Evolutionary conservation across 2,113 vertebrate species (phyloP), one percentile per base, ranked within the genome.

Genomic region (Beaufortia kweichowensis): DNA sequence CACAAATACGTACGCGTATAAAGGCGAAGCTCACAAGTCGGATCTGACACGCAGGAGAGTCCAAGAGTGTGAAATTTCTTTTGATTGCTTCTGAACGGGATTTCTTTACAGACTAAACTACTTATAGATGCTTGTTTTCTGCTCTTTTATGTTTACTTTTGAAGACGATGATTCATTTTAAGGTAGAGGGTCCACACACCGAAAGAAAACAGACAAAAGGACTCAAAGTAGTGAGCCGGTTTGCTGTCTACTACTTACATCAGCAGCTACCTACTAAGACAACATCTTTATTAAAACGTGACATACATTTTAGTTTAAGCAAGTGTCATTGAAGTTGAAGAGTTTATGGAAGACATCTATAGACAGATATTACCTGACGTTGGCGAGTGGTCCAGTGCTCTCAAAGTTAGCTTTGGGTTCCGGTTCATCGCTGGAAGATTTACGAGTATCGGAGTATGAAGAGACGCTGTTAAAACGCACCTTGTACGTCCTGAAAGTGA

Each of bases 391-490:
- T 9, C 97, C 97, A 0, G 97, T 92, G 81, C 97, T 98, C 85
- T 97, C 97, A 12, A 98, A 99, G 89, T 97, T 94, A 84, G 94
- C 92, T 89, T 88, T 93, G 79, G 90, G 81, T 69, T 96, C 95
- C 0, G 94, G 93, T 57, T 97, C 97, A 0, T 98, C 94, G 0
- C 94, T 94, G 0, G 95, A 96, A 59, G 95, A 96, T 78, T 98
- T 98, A 57, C 87, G 94, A 0, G 93, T 94, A 41, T 99, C 97
- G 0, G 95, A 95, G 83, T 94, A 95, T 0, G 97, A 99, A 60
- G 97, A 99, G 82, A 99, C 97, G 0, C 97, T 99, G 84, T 99
- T 99, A 91, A 99, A 99, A 1, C 97, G 95, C 1, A 98, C 94
- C 85, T 99, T 99, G 92, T 99, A 99, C 88, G 95, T 97, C 93